phyloP scores from a whole-genome alignment of 2,888 invertebrate genomes.

The Zygaena filipendulae region DNA sequence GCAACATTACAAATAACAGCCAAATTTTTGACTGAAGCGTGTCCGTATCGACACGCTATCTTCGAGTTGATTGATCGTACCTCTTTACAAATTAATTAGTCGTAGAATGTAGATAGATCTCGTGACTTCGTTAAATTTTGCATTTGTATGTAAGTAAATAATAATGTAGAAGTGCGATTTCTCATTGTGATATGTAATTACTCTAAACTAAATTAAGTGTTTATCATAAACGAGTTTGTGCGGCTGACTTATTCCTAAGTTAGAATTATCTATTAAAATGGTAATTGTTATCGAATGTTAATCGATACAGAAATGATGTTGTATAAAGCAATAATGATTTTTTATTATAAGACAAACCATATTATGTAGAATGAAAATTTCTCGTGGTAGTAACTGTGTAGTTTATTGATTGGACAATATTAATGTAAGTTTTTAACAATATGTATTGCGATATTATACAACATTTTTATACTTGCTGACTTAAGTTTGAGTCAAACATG shows the following conservation, averaged over 20 bases:
- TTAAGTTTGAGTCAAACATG: constrained; percentile 52
- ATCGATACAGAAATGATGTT: constrained; percentile 62
- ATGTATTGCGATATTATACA: too few relatives aligned
- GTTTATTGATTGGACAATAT: constrained; percentile 35
- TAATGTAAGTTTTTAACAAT: too few relatives aligned
- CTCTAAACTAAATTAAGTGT: constrained; percentile 66
- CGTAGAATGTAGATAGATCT: constrained; percentile 59
- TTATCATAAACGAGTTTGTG: constrained; percentile 56
- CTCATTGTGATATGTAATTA: constrained; percentile 70
- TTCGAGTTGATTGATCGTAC: constrained; percentile 58
- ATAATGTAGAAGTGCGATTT: constrained; percentile 57
- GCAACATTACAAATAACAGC: constrained; percentile 44
- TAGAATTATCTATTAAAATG: constrained; percentile 41
- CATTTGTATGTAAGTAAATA: constrained; percentile 57
- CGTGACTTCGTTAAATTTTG: constrained; percentile 62
- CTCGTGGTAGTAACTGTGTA: too few relatives aligned
- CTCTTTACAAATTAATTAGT: constrained; percentile 43
- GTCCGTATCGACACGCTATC: constrained; percentile 31
- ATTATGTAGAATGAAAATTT: too few relatives aligned
- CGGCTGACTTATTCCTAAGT: constrained; percentile 47
- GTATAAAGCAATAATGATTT: constrained; percentile 64
- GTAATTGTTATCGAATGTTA: constrained; percentile 53
- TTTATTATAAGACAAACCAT: too few relatives aligned
- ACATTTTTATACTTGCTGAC: constrained; percentile 54
- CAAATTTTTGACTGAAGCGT: constrained; percentile 50